phyloP scores from a whole-genome alignment of 1,140 invertebrate species.

The Drosophila mojavensis region DNA sequence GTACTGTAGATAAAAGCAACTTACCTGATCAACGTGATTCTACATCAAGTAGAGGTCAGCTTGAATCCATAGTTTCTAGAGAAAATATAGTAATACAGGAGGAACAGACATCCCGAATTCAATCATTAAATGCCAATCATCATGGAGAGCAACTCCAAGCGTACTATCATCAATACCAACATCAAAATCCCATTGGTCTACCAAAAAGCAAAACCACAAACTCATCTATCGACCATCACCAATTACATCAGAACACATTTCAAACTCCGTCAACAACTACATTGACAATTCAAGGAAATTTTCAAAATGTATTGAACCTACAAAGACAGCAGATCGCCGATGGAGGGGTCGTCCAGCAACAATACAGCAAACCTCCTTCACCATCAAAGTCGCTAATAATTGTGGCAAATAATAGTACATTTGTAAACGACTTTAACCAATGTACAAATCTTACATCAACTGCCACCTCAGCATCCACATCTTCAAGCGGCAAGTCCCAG shows the following conservation, averaged over 20 bases:
- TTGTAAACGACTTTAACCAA: conserved; percentile 69
- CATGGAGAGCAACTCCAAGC: conserved; percentile 35
- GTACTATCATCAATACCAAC: conserved; percentile 32
- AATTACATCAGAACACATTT: conserved; percentile 19
- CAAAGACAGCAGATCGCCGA: conserved; percentile 81
- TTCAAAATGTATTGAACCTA: conserved; percentile 58
- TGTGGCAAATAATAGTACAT: conserved; percentile 21
- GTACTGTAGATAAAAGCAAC: conserved; percentile 1
- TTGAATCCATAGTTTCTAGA: background rate
- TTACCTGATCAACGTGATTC: conserved; percentile 16
- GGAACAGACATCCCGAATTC: conserved; percentile 27
- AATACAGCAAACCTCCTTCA: conserved; percentile 28
- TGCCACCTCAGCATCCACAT: conserved; percentile 84
- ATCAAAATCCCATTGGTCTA: conserved; percentile 16
- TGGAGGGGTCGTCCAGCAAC: conserved; percentile 72
- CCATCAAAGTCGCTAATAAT: conserved; percentile 11
- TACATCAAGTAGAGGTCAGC: conserved; percentile 1
- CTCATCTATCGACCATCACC: conserved; percentile 23
- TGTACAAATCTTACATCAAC: conserved; percentile 84
- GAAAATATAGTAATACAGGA: conserved; percentile 6
- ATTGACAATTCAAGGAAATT: conserved; percentile 54
- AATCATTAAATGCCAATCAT: conserved; percentile 17
- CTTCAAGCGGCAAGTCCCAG: conserved; percentile 79
- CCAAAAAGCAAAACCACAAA: conserved; percentile 3
- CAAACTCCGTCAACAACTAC: conserved; percentile 49